Conservation (phyloP, 2,113 vertebrate species). For the Poeciliopsis turrubarensis region DNA sequence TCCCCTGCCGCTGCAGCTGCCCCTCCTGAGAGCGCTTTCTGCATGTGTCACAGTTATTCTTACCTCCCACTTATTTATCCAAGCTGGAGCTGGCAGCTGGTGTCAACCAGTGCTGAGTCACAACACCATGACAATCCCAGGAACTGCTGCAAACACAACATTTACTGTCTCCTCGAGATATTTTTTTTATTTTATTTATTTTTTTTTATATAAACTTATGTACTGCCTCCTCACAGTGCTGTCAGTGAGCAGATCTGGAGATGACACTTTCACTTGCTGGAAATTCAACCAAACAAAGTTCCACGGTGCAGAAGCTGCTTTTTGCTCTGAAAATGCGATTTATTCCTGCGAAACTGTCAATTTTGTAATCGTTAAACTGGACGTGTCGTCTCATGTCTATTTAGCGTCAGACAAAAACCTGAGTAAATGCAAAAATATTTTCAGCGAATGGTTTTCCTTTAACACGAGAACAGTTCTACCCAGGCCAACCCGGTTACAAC, state of each 20-base stretch:
- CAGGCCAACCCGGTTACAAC: background rate
- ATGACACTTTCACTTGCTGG: conserved; percentile 2
- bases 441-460: no score
- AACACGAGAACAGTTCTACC: no score
- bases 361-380: background rate
- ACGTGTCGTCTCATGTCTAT: no score
- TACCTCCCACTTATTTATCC: conserved; percentile 52
- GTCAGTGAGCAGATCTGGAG: conserved; percentile 25
- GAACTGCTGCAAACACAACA: conserved; percentile 22
- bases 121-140: conserved; percentile 24
- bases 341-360: background rate
- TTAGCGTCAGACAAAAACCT: no score
- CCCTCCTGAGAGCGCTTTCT: conserved; percentile 46
- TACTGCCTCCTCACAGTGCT: conserved; percentile 2
- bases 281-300: background rate
- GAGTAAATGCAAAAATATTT: no score
- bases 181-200: background rate
- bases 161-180: conserved; percentile 32
- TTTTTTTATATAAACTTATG: background rate
- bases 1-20: conserved; percentile 17
- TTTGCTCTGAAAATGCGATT: background rate
- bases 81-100: conserved; percentile 38
- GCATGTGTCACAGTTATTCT: conserved; percentile 71
- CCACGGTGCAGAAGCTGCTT: background rate
- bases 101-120: conserved; percentile 73